Percentiles rank a stretch among this genome's conserved stretches.
Evolutionary conservation across 2,888 invertebrate species (phyloP).

Genomic region (Hydrotaea cyrtoneurina): DNA sequence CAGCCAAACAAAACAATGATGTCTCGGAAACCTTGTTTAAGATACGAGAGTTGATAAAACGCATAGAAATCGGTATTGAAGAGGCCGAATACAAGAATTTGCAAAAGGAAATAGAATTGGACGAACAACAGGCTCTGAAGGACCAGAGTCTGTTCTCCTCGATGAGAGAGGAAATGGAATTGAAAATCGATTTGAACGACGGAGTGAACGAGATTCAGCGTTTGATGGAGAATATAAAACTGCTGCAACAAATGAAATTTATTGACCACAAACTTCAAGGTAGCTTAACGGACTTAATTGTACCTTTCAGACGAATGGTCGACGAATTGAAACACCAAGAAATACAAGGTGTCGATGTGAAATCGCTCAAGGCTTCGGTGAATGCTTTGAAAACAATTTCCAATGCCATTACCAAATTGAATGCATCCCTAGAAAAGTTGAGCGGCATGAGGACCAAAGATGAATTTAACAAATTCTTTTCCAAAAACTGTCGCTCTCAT

Average conservation of each 20-base stretch:
- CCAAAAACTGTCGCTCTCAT: conserved; percentile 32
- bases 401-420: conserved; percentile 43
- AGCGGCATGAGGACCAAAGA: conserved; percentile 4
- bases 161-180: conserved; percentile 75
- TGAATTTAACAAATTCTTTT: conserved; percentile 44
- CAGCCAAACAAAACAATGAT: conserved; percentile 72
- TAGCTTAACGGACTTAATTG: conserved; percentile 36
- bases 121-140: conserved; percentile 74
- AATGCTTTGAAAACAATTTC: conserved; percentile 46
- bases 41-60: conserved; percentile 75
- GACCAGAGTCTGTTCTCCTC: conserved; percentile 75
- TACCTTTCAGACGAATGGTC: conserved; percentile 39
- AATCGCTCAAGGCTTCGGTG: conserved; percentile 42
- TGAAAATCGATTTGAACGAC: conserved; percentile 76
- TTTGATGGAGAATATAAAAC: conserved; percentile 71
- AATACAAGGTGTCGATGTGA: conserved; percentile 62
- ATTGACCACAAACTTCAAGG: conserved; percentile 46
- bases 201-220: conserved; percentile 78
- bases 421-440: conserved; percentile 38
- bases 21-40: conserved; percentile 74
- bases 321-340: conserved; percentile 41
- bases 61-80: conserved; percentile 78
- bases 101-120: conserved; percentile 76
- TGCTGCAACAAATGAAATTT: conserved; percentile 59
- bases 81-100: conserved; percentile 77